phyloP scores from a whole-genome alignment of 2,888 invertebrate species.

The Calephelis perditalis region DNA sequence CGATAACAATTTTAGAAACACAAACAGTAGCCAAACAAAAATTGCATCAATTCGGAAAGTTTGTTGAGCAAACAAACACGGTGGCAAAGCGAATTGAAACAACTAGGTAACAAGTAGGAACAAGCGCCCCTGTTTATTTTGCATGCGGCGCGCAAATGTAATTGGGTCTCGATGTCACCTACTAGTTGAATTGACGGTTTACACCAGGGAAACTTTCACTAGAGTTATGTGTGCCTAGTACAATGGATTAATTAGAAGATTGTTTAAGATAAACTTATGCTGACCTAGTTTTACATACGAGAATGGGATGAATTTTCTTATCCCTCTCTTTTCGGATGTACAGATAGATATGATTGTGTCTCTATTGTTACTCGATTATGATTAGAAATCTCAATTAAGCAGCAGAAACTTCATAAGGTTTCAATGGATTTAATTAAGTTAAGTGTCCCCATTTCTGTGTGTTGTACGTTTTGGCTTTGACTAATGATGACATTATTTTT shows the following conservation, averaged over 20 bases:
- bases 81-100: constrained; percentile 11
- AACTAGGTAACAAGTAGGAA: constrained; percentile 19
- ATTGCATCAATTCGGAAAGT: constrained; percentile 13
- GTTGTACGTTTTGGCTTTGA: too few relatives aligned
- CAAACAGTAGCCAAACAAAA: constrained; percentile 4
- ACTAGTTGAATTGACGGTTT: constrained; percentile 14
- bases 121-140: constrained; percentile 16
- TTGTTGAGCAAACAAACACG: constrained; percentile 12
- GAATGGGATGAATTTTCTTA: too few relatives aligned
- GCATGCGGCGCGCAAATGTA: constrained; percentile 17
- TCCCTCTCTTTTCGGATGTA: too few relatives aligned
- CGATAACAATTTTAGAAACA: constrained; percentile 7
- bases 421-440: too few relatives aligned
- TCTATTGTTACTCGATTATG: too few relatives aligned
- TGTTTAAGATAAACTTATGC: not conserved
- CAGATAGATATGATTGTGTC: too few relatives aligned
- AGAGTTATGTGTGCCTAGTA: not conserved
- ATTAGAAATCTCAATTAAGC: too few relatives aligned
- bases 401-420: too few relatives aligned
- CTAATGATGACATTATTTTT: too few relatives aligned
- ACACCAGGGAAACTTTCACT: constrained; percentile 10
- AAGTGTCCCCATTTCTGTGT: too few relatives aligned
- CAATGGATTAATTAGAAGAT: not conserved
- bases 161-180: constrained; percentile 18
- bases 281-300: not conserved